Evolutionary conservation across 2,797 vertebrate genomes (phyloP), one percentile per base, ranked within the genome.

Genomic region (Botia almorhae): DNA sequence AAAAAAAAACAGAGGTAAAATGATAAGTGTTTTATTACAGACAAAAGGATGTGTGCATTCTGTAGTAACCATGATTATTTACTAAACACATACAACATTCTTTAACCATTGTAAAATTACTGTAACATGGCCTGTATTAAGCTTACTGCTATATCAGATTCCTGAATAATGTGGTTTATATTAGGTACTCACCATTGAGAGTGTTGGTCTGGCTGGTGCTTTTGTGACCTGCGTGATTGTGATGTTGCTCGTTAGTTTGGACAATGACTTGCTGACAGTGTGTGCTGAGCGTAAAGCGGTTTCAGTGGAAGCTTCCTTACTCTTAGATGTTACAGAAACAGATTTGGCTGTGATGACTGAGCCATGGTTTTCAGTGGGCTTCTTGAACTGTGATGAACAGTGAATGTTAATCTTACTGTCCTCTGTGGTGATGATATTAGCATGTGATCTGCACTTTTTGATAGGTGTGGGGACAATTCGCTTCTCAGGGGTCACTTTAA

Each of bases 391-490:
- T 56, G 95, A 91, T 4, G 96, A 96, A 50, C 98, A 87, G 86
- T 99, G 97, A 89, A 99, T 98, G 84, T 98, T 97, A 86, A 98
- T 99, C 90, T 97, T 99, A 88, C 98, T 99, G 87, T 99, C 97
- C 2, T 99, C 97, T 1, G 96, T 97, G 56, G 97, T 97, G 82
- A 98, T 96, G 68, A 96, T 96, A 85, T 93, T 97, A 17, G 94
- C 89, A 0, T 94, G 98, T 85, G 93, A 88, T n/a, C 94, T 96
- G 85, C 95, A 95, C 84, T 97, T 98, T 78, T 96, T 92, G 81
- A 95, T 86, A 1, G 96, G 92, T 58, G 93, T 90, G 0, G 96
- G 95, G 1, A 96, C 97, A 39, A 96, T 96, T 89, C 97, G 96
- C 84, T 99, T 99, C 85, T 99, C 98, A 0, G 98, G 97, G 1